Base-by-base conservation (phyloP, 1,140 invertebrate species). In the Danaus plexippus region DNA sequence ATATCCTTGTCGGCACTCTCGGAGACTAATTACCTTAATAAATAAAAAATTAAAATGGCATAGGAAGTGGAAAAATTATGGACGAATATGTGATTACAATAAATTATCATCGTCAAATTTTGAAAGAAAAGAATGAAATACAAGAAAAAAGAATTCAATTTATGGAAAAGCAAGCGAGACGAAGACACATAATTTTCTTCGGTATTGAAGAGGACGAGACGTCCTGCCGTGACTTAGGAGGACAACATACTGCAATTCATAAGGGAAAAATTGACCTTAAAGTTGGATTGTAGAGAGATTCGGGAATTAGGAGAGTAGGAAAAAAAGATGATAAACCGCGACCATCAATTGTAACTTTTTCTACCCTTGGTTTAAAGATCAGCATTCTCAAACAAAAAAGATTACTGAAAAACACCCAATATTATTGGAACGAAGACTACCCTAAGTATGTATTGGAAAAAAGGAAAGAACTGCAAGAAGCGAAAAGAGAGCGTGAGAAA, bases 381-480 rank as follows among this genome's bases (percentile, higher is more conserved):
- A 48, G 46, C 12, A 57, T 57, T 11, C 10, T 50, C 1, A 45
- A 53, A 18, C 1, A 53, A 2, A 53, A 51, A 51, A 41, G 12
- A 32, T 11, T 18, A 44, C 45, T 63, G 22, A 54, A 59, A 12
- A 47, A 46, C n/a, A 53, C 56, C 13, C 1, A 9, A n/a, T 63
- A 59, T 18, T 63, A 63, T 18, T 47, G 59, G 43, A 54, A 42
- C 43, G 56, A 59, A 12, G 55, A 57, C 43, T 57, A 51, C 42
- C 47, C 55, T 2, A 10, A 45, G 43, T 12, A 59, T 9, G 40
- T 48, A 9, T 47, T 57, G 12, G 9, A 63, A 47, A 54, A 43
- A 47, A 49, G 57, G 12, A 61, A 57, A 45, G 43, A 61, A 9
- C 52, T 61, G 41, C 60, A 62, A 60, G 51, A 53, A 43, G 46